These are phyloP conservation scores for Eucera pruinosa DNA, from an alignment of 2,888 invertebrate genomes.

Conservation along the genomic window DNA sequence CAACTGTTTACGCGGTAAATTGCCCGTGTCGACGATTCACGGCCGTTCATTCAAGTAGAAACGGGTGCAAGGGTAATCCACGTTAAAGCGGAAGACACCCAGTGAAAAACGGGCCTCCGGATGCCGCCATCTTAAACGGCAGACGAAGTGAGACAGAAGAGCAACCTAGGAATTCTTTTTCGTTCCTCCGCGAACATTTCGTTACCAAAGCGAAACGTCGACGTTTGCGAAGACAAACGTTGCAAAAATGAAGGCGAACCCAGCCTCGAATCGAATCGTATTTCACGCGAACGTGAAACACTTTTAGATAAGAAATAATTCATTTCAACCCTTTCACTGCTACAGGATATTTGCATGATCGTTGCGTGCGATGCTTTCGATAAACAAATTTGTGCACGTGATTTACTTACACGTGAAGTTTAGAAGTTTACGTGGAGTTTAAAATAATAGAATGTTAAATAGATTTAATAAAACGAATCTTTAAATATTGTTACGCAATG, in stretches of 20 bases:
- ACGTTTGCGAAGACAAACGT: conserved; percentile 61
- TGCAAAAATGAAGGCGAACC: conserved; percentile 70
- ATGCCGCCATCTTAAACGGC: background rate
- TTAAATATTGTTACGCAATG: no score
- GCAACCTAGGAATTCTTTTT: conserved; percentile 5
- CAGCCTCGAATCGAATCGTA: conserved; percentile 62
- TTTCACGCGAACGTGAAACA: conserved; percentile 62
- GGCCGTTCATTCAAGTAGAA: conserved; percentile 42
- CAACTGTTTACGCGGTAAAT: conserved; percentile 57
- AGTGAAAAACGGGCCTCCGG: conserved; percentile 42
- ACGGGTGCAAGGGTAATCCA: conserved; percentile 38
- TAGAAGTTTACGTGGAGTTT: no score
- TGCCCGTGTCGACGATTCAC: conserved; percentile 49
- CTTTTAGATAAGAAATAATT: conserved; percentile 67
- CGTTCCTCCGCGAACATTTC: no score
- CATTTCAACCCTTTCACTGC: conserved; percentile 37
- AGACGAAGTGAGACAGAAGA: background rate
- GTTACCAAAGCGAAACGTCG: conserved; percentile 13
- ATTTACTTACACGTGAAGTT: no score
- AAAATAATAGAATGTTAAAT: no score
- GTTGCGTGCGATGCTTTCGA: no score
- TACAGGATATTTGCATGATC: no score
- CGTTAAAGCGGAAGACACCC: conserved; percentile 40
- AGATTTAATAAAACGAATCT: no score
- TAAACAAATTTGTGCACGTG: no score